Conservation (phyloP, 2,797 vertebrate species). For the Pogoniulus pusillus region DNA sequence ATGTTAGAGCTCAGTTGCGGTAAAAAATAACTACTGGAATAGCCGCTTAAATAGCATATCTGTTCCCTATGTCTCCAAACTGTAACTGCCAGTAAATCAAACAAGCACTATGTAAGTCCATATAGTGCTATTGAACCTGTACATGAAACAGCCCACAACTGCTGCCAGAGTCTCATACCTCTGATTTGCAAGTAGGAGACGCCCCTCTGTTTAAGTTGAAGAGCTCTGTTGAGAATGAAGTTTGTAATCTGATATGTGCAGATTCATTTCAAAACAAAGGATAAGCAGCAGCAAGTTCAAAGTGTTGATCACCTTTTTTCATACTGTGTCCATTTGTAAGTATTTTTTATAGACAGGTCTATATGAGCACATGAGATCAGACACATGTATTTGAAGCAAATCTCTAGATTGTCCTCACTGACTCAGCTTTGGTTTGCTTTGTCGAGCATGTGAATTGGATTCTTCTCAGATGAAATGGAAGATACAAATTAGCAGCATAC, state of each 20-base stretch:
- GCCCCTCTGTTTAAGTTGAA: neutral
- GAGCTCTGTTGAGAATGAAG: neutral
- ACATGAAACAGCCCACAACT: neutral
- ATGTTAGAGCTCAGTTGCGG: neutral
- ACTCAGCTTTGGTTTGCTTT: neutral
- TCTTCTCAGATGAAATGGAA: neutral
- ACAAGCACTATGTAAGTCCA: neutral
- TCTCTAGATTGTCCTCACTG: neutral
- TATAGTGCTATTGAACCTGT: neutral
- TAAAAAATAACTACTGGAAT: neutral
- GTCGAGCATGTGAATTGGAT: neutral
- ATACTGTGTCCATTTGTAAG: neutral
- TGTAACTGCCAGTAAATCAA: neutral
- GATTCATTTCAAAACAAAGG: neutral
- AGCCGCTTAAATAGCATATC: neutral
- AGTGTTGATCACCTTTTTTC: neutral
- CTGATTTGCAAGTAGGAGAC: neutral
- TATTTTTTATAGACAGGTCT: neutral
- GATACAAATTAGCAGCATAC: neutral
- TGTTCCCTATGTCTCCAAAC: neutral
- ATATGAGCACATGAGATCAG: neutral
- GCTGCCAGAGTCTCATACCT: neutral
- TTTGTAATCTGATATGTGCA: accelerated
- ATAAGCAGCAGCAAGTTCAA: neutral
- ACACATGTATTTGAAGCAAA: neutral